Conservation (phyloP, 2,888 invertebrate species). For the Eulithis prunata region DNA sequence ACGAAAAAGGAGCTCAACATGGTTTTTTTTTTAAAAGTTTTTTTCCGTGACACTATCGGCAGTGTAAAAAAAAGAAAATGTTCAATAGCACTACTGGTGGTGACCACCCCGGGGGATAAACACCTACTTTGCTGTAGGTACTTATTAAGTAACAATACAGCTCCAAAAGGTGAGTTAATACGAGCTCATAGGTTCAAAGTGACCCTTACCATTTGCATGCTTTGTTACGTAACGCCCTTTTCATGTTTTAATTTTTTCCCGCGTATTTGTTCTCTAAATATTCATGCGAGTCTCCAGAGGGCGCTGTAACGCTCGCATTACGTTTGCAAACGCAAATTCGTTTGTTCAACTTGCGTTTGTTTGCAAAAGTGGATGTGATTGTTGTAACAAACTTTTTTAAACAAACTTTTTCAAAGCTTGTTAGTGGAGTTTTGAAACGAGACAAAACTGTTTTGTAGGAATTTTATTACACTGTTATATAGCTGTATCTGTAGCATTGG, state of each 20-base stretch:
- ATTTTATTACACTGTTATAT: no score
- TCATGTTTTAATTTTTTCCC: conserved; percentile 32
- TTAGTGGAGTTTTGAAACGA: conserved; percentile 1
- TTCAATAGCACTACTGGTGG: no score
- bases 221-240: conserved; percentile 25
- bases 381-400: no score
- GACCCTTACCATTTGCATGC: conserved; percentile 2
- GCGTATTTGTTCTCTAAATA: conserved; percentile 30
- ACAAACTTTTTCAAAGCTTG: conserved; percentile 5
- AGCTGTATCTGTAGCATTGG: no score
- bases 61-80: no score
- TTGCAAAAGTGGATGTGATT: not conserved
- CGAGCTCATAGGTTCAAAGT: not conserved
- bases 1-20: no score
- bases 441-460: not conserved
- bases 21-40: no score
- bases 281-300: conserved; percentile 17
- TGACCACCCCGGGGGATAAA: no score
- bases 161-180: not conserved
- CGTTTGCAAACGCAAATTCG: conserved; percentile 5
- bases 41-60: no score
- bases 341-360: conserved; percentile 11
- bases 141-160: no score
- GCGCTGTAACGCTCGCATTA: conserved; percentile 14
- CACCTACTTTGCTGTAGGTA: no score